phyloP scores from a whole-genome alignment of 2,113 vertebrate genomes.

The Athene cunicularia region DNA sequence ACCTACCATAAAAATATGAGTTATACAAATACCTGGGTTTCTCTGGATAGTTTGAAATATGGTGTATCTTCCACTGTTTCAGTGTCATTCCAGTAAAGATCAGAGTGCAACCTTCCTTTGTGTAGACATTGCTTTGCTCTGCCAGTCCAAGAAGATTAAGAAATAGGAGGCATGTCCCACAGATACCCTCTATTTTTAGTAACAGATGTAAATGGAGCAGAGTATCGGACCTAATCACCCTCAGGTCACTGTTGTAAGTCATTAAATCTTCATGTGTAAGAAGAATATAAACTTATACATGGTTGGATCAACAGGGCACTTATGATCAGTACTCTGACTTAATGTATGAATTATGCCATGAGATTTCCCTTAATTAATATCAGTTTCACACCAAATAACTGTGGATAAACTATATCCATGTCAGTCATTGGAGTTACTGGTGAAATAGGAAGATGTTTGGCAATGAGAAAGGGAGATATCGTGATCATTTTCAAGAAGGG shows the following conservation, averaged over 20 bases:
- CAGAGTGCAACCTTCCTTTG: neutral
- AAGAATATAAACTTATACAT: neutral
- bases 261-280: neutral
- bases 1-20: neutral
- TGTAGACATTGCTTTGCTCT: neutral
- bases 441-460: neutral
- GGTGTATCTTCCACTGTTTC: neutral
- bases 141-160: neutral
- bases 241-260: neutral
- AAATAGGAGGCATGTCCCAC: neutral
- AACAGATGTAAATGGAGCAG: neutral
- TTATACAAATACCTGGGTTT: neutral
- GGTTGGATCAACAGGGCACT: neutral
- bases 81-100: neutral
- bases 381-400: neutral
- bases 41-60: neutral
- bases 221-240: neutral
- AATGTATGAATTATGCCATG: neutral
- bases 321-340: neutral
- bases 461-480: neutral
- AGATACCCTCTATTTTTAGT: neutral
- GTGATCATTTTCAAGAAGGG: neutral
- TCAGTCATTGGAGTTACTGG: neutral
- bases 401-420: neutral
- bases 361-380: neutral